Percentiles rank a stretch among this genome's conserved stretches.
These are phyloP conservation scores for Clunio marinus DNA, from an alignment of 2,888 invertebrate species.

Conservation along the genomic window DNA sequence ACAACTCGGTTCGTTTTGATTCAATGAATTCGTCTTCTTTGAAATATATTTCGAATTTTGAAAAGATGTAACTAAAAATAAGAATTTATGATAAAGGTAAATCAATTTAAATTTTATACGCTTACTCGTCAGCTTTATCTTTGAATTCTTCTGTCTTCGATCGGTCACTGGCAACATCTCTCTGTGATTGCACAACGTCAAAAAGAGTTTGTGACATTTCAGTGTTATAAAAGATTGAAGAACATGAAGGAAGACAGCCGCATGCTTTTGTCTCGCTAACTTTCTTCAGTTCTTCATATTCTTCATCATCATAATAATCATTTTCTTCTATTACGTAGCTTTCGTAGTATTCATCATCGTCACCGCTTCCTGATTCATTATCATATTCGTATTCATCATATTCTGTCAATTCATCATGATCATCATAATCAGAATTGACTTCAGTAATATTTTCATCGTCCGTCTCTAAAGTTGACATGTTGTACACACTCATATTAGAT, in stretches of 20 bases:
- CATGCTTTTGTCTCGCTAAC: conserved; percentile 45
- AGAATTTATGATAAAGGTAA: background rate
- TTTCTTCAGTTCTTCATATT: background rate
- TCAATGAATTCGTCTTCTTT: conserved; percentile 1
- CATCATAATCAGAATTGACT: background rate
- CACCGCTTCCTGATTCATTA: too few relatives aligned
- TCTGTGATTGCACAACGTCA: conserved; percentile 47
- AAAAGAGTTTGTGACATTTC: conserved; percentile 69
- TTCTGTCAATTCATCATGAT: background rate
- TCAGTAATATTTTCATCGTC: too few relatives aligned
- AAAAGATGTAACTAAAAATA: background rate
- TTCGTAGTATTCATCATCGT: background rate
- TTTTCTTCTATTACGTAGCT: background rate
- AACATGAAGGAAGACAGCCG: background rate
- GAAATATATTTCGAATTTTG: background rate
- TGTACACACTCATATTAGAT: too few relatives aligned
- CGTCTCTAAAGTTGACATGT: too few relatives aligned
- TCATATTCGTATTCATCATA: too few relatives aligned
- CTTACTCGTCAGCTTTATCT: background rate
- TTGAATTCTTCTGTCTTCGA: too few relatives aligned
- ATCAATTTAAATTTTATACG: background rate
- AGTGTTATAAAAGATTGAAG: conserved; percentile 55
- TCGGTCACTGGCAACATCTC: too few relatives aligned
- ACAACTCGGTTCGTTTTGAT: background rate
- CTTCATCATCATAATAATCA: background rate